These are phyloP conservation scores for Bombus pyrosoma DNA, from an alignment of 1,140 invertebrate species.

Conservation along the genomic window DNA sequence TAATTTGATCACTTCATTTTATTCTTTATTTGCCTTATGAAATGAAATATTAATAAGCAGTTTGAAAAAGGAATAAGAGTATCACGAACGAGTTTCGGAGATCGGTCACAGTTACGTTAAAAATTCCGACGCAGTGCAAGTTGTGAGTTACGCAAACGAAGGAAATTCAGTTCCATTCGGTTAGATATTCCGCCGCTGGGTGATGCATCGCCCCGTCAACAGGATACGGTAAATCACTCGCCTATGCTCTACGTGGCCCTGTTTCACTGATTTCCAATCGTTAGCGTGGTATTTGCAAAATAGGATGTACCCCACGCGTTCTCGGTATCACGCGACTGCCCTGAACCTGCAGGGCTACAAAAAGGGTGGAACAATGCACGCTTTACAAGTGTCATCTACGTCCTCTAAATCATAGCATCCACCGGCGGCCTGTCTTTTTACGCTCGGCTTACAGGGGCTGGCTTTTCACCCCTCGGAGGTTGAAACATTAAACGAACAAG, in stretches of 20 bases:
- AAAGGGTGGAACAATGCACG: slow-evolving; percentile 60
- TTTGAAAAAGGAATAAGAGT: too few relatives aligned
- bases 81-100: too few relatives aligned
- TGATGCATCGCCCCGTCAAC: slow-evolving; percentile 7
- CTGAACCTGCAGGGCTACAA: slow-evolving; percentile 21
- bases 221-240: slow-evolving; percentile 34
- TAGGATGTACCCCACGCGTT: slow-evolving; percentile 34
- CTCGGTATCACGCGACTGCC: slow-evolving; percentile 18
- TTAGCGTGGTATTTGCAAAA: slow-evolving; percentile 46
- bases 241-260: slow-evolving; percentile 21
- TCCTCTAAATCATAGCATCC: slow-evolving; percentile 60
- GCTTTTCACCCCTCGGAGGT: not conserved
- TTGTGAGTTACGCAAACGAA: not conserved
- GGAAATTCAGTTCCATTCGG: slow-evolving; percentile 18
- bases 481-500: not conserved
- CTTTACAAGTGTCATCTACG: slow-evolving; percentile 65
- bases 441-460: slow-evolving; percentile 33
- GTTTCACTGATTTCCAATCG: slow-evolving; percentile 37
- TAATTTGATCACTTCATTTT: too few relatives aligned
- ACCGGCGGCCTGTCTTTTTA: slow-evolving; percentile 44
- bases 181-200: not conserved
- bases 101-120: not conserved
- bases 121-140: not conserved
- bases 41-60: too few relatives aligned
- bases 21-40: too few relatives aligned